A percentile compares a stretch with the other conserved stretches of the same genome.
Evolutionary conservation across 2,888 invertebrate genomes (phyloP).

Genomic region (Nycteola revayana): DNA sequence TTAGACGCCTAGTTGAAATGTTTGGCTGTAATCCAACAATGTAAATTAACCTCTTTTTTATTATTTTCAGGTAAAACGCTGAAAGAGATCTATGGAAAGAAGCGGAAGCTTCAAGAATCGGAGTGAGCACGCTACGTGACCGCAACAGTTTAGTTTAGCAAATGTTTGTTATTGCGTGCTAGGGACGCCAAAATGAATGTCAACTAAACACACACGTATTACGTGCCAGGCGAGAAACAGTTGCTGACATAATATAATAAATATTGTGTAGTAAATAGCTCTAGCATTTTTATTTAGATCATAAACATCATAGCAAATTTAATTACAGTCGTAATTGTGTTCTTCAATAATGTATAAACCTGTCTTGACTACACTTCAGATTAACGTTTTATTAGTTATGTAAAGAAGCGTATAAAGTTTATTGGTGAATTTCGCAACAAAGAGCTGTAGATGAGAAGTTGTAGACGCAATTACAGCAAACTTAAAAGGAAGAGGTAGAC

Average conservation of each 20-base stretch:
- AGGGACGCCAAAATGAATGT: slow-evolving; percentile 17
- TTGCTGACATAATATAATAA: slow-evolving; percentile 31
- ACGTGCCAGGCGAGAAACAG: slow-evolving; percentile 14
- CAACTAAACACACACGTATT: slow-evolving; percentile 11
- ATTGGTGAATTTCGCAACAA: slow-evolving; percentile 21
- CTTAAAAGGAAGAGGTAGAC: slow-evolving; percentile 36
- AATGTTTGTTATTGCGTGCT: slow-evolving; percentile 30
- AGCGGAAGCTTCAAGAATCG: slow-evolving; percentile 52
- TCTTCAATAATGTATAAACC: neutral
- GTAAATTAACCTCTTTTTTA: slow-evolving; percentile 76
- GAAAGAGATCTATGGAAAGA: slow-evolving; percentile 60
- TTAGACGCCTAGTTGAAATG: slow-evolving; percentile 76
- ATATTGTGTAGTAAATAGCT: slow-evolving; percentile 29
- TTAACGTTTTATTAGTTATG: slow-evolving; percentile 12
- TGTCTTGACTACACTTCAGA: neutral
- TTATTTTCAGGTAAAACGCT: slow-evolving; percentile 80
- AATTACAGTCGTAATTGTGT: neutral
- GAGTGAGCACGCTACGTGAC: slow-evolving; percentile 32
- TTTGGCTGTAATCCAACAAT: slow-evolving; percentile 71
- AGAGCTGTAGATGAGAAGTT: slow-evolving; percentile 22
- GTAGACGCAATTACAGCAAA: slow-evolving; percentile 38
- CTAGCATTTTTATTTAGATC: slow-evolving; percentile 43
- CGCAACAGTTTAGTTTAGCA: slow-evolving; percentile 31
- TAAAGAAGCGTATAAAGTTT: slow-evolving; percentile 15
- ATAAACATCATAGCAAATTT: slow-evolving; percentile 5